Evolutionary conservation across 2,113 vertebrate genomes (phyloP), one percentile per base, ranked within the genome.

Genomic region (Climacteris rufus): DNA sequence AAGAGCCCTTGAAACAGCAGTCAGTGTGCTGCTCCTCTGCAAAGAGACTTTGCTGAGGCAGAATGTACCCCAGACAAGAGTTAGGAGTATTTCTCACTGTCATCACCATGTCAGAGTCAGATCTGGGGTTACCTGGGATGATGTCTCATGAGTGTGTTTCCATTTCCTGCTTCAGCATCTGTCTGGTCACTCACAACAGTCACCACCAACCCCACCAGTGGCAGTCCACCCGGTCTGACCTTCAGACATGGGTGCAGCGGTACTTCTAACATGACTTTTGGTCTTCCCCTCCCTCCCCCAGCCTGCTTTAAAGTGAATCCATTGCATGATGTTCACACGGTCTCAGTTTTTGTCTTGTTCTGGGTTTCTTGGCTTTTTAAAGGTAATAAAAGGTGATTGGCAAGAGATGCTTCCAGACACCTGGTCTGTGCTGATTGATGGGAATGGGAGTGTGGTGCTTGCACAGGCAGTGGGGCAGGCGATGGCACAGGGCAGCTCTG

Each of bases 341-440:
- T 83, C 88, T 96, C 92, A 87, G 63, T 83, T 96, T 96, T 93
- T 96, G 95, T 95, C 93, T 96, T 94, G 96, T 92, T 95, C 86
- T 80, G 95, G 94, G 91, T 96, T 96, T 93, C 93, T 93, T 87
- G 93, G 86, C 65, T 96, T 97, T 96, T 77, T 80, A 78, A 97
- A 94, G 94, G 95, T 96, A 96, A 96, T 96, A 97, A 97, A 97
- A 95, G 92, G 92, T 11, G 9, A 94, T 92, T 97, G 93, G 93
- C 95, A 96, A 97, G 86, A 94, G 93, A 83, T 84, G 71, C 84
- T 91, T 96, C 65, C 92, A 93, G 92, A 90, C 92, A 70, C 83
- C 76, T 95, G 92, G 85, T 93, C 86, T 96, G 83, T 96, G 95
- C 96, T 97, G 96, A 90, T 96, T 94, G 96, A 75, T 81, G 94